Evolutionary conservation across 2,797 vertebrate genomes (phyloP).

Genomic region (Chanos chanos): DNA sequence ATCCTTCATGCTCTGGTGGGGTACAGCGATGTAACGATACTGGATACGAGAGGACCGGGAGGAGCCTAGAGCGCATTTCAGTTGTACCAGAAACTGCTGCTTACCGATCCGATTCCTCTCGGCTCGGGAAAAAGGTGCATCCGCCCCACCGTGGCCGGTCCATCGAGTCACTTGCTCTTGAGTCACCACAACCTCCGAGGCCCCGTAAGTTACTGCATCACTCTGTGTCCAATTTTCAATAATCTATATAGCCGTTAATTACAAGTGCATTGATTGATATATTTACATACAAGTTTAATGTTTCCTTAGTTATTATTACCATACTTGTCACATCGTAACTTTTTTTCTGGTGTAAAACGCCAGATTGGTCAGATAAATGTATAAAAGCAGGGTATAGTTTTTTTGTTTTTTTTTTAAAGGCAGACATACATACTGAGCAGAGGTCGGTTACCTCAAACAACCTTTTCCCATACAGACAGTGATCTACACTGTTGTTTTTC

Average conservation of each 20-base stretch:
- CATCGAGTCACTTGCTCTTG: conserved; percentile 69
- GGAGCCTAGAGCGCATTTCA: conserved; percentile 56
- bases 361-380: too few relatives aligned
- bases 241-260: too few relatives aligned
- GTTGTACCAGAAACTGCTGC: conserved; percentile 43
- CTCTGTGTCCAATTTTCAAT: too few relatives aligned
- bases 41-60: conserved; percentile 60
- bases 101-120: conserved; percentile 51
- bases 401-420: too few relatives aligned
- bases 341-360: too few relatives aligned
- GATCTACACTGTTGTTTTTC: not conserved
- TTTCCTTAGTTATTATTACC: too few relatives aligned
- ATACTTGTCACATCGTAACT: too few relatives aligned
- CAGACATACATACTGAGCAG: not conserved
- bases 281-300: too few relatives aligned
- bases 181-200: conserved; percentile 59
- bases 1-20: conserved; percentile 29
- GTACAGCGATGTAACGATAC: conserved; percentile 44
- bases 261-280: too few relatives aligned
- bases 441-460: not conserved
- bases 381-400: too few relatives aligned
- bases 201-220: conserved; percentile 41
- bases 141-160: conserved; percentile 61
- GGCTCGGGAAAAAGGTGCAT: conserved; percentile 38
- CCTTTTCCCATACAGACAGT: conserved; percentile 26